phyloP scores from a whole-genome alignment of 2,797 vertebrate genomes.

The Pterois miles region DNA sequence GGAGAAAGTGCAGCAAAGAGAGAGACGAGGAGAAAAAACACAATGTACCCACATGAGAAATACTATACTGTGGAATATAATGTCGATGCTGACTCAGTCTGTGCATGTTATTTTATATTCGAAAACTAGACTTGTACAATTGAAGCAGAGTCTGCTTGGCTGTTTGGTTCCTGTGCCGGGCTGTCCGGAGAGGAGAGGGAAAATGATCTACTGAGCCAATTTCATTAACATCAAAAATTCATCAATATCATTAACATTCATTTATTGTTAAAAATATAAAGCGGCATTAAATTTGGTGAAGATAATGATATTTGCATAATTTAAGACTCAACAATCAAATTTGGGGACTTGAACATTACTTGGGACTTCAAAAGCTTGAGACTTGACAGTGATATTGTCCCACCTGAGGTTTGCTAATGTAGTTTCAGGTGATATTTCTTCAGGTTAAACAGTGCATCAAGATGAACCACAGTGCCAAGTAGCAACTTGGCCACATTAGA shows the following conservation, averaged over 20 bases:
- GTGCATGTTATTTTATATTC: not conserved
- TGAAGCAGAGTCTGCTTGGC: not conserved
- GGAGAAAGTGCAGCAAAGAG: not conserved
- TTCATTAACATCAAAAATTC: not conserved
- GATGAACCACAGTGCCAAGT: not conserved
- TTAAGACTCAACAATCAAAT: not conserved
- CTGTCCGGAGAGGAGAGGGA: not conserved
- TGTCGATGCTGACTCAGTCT: not conserved
- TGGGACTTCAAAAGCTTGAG: not conserved
- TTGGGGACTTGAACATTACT: not conserved
- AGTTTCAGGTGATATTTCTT: not conserved
- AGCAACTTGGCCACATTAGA: not conserved
- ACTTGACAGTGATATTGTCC: not conserved
- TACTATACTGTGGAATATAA: not conserved
- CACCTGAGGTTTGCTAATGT: not conserved
- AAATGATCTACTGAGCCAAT: not conserved
- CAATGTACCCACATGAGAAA: constrained; percentile 17
- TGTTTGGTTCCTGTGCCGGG: not conserved
- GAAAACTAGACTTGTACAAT: not conserved
- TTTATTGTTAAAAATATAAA: not conserved
- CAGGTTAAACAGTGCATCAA: not conserved
- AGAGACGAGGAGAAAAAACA: not conserved
- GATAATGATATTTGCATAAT: not conserved
- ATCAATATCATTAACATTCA: not conserved
- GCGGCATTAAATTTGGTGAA: not conserved